phyloP scores from a whole-genome alignment of 2,113 vertebrate species.

The Zosterops hypoxanthus region DNA sequence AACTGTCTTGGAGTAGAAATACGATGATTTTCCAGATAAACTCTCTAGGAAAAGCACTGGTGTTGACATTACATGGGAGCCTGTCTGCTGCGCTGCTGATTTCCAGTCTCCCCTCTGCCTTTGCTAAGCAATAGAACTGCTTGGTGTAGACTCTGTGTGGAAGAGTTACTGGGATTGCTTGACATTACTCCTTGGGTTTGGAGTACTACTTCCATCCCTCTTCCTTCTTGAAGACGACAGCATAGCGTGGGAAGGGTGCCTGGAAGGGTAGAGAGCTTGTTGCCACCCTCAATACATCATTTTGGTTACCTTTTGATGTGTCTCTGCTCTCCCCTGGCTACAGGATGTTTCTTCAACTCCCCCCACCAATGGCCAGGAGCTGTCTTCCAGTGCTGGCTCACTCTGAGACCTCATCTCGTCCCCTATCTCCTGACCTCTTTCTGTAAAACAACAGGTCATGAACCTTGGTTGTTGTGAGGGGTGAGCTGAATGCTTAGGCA shows the following conservation, averaged over 20 bases:
- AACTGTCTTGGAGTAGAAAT: constrained; percentile 74
- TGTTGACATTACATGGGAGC: constrained; percentile 74
- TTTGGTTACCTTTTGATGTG: not conserved
- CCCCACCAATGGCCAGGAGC: not conserved
- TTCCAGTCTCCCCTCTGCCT: not conserved
- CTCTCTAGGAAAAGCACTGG: constrained; percentile 69
- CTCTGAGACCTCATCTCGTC: not conserved
- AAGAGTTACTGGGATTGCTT: not conserved
- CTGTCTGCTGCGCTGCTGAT: constrained; percentile 6
- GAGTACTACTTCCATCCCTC: not conserved
- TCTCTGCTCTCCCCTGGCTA: not conserved
- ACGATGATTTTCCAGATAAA: constrained; percentile 78
- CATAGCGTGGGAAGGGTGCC: not conserved
- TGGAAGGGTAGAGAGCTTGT: not conserved
- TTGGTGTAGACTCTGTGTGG: not conserved
- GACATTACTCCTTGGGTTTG: not conserved
- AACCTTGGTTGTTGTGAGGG: not conserved
- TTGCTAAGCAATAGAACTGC: not conserved
- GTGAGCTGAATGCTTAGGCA: not conserved
- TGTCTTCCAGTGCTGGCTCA: not conserved
- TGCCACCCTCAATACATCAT: not conserved
- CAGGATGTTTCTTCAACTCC: not conserved
- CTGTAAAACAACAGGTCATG: not conserved
- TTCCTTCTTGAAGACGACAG: not conserved
- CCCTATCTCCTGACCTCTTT: not conserved